These are phyloP conservation scores for Bombus confusus DNA, from an alignment of 1,140 invertebrate species.

Conservation along the genomic window DNA sequence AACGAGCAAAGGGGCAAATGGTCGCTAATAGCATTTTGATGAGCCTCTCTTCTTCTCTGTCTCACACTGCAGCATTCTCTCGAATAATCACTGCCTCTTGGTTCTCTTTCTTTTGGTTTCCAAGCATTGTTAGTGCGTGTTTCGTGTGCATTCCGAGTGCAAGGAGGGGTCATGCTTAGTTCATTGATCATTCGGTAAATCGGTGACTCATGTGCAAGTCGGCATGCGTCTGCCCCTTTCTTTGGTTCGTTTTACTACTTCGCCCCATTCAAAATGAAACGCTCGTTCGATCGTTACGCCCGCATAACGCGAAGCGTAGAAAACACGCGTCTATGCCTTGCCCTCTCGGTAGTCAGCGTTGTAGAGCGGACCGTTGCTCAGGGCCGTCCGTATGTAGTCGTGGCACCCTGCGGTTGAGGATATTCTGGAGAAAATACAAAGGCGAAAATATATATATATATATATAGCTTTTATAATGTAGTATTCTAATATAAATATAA, in stretches of 20 bases:
- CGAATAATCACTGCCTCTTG: too few species aligned
- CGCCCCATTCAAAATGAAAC: conserved; percentile 71
- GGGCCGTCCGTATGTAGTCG: conserved; percentile 11
- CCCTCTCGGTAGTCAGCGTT: conserved; percentile 64
- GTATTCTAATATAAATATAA: too few species aligned
- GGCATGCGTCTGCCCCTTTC: conserved; percentile 65
- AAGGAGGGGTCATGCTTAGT: conserved; percentile 68
- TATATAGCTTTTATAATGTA: too few species aligned
- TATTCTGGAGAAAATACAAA: too few species aligned
- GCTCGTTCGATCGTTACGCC: conserved; percentile 76
- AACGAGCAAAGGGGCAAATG: conserved; percentile 51
- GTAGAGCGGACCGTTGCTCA: conserved; percentile 51
- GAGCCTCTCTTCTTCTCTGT: conserved; percentile 20
- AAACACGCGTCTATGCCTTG: conserved; percentile 57
- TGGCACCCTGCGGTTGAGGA: not conserved
- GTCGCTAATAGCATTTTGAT: conserved; percentile 65
- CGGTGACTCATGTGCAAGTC: conserved; percentile 75
- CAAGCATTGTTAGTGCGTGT: not conserved
- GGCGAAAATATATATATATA: too few species aligned
- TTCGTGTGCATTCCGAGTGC: conserved; percentile 64
- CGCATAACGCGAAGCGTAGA: conserved; percentile 69
- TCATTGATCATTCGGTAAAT: conserved; percentile 78
- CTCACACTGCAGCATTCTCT: not conserved
- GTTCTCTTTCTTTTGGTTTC: not conserved
- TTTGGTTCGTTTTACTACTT: conserved; percentile 50